phyloP scores from a whole-genome alignment of 2,888 invertebrate genomes.

The Agonopterix alstromeriana region DNA sequence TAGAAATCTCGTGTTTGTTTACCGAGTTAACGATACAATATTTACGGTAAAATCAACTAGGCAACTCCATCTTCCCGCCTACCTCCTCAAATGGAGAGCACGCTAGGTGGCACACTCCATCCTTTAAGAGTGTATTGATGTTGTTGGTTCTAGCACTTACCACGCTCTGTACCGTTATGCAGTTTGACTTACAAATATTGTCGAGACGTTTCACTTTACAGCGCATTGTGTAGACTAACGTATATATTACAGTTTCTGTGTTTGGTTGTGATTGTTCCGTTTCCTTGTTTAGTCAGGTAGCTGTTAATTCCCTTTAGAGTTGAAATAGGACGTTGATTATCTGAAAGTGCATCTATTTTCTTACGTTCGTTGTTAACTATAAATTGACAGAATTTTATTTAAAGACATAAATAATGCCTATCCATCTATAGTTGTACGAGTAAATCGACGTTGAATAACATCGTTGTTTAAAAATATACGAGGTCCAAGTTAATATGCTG shows the following conservation, averaged over 20 bases:
- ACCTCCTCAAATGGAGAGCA: constrained; percentile 19
- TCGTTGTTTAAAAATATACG: too few species aligned
- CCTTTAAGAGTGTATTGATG: constrained; percentile 57
- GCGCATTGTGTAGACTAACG: constrained; percentile 12
- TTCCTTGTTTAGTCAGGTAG: not conserved
- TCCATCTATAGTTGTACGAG: too few species aligned
- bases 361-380: too few species aligned
- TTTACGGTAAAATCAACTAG: constrained; percentile 4
- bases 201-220: constrained; percentile 55
- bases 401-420: too few species aligned
- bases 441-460: too few species aligned
- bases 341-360: too few species aligned
- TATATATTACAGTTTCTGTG: constrained; percentile 2
- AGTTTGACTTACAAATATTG: constrained; percentile 59
- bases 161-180: constrained; percentile 49
- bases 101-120: constrained; percentile 55
- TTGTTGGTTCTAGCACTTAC: constrained; percentile 65
- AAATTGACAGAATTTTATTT: too few species aligned
- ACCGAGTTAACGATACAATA: too few species aligned
- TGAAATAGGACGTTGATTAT: too few species aligned
- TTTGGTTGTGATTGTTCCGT: constrained; percentile 5
- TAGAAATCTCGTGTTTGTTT: too few species aligned
- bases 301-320: not conserved
- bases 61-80: constrained; percentile 8
- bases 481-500: too few species aligned